Percentiles rank a stretch among this genome's conserved stretches.
phyloP scores from a whole-genome alignment of 1,140 invertebrate species.

The Proales similis region DNA sequence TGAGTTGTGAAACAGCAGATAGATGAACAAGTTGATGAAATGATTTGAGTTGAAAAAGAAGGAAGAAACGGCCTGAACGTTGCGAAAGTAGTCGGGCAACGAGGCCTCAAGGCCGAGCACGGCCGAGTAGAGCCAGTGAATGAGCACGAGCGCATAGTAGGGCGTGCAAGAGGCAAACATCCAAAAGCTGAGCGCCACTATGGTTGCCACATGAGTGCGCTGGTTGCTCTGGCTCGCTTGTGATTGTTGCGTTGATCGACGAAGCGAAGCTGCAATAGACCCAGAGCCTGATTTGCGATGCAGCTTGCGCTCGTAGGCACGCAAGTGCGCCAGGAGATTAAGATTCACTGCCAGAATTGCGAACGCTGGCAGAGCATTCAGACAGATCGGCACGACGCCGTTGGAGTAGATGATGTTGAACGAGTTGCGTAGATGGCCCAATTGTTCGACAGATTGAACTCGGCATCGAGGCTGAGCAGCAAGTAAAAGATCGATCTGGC shows the following conservation, averaged over 20 bases:
- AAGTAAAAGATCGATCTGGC: no score
- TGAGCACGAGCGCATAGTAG: slow-evolving; percentile 29
- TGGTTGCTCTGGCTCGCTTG: no score
- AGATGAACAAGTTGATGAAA: slow-evolving; percentile 30
- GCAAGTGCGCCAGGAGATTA: not conserved
- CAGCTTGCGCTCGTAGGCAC: no score
- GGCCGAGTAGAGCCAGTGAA: no score
- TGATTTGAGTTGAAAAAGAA: slow-evolving; percentile 36
- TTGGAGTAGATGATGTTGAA: slow-evolving; percentile 27
- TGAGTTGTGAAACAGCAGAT: slow-evolving; percentile 16
- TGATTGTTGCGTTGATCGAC: not conserved
- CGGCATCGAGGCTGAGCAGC: no score
- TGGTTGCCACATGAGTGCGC: slow-evolving; percentile 22
- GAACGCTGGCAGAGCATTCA: slow-evolving; percentile 23
- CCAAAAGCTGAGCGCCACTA: slow-evolving; percentile 28
- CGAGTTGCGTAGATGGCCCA: no score
- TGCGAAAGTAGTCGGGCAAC: no score
- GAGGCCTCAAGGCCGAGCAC: no score
- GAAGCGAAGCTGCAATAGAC: not conserved
- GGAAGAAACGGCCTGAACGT: slow-evolving; percentile 30
- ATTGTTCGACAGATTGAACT: no score
- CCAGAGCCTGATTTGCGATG: no score
- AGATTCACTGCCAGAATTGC: slow-evolving; percentile 20
- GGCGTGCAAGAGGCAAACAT: slow-evolving; percentile 11
- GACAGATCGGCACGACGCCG: slow-evolving; percentile 18